Conservation (phyloP, 1,140 invertebrate genomes). For the Heliothis subflexa region DNA sequence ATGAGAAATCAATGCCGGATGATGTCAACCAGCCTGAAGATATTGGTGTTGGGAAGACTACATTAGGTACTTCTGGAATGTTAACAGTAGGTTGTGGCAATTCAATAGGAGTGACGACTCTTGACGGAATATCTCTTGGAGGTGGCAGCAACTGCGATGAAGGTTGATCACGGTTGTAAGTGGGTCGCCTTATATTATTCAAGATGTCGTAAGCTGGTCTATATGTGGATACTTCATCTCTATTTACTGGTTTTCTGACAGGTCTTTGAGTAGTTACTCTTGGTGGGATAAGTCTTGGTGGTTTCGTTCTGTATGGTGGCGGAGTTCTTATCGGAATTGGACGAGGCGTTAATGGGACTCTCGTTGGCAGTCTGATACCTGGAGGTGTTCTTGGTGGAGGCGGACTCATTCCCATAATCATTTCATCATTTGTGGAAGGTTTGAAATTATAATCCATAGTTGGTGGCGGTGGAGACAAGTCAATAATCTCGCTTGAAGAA, state of each 20-base stretch:
- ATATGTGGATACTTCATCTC: constrained; percentile 82
- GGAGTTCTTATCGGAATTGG: constrained; percentile 70
- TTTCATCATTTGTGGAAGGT: constrained; percentile 75
- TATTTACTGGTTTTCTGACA: constrained; percentile 67
- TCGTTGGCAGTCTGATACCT: constrained; percentile 61
- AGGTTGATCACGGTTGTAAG: constrained; percentile 71
- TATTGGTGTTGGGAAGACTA: constrained; percentile 77
- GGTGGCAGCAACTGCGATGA: constrained; percentile 77
- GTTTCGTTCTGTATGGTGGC: constrained; percentile 70
- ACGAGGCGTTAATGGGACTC: constrained; percentile 65
- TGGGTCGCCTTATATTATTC: constrained; percentile 78
- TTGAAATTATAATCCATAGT: constrained; percentile 78
- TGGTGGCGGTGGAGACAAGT: constrained; percentile 83
- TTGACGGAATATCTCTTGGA: constrained; percentile 70
- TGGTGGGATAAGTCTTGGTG: constrained; percentile 74
- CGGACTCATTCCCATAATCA: constrained; percentile 85
- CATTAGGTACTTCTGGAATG: constrained; percentile 55
- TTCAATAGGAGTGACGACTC: constrained; percentile 56
- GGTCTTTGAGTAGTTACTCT: constrained; percentile 72
- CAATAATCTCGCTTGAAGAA: constrained; percentile 76
- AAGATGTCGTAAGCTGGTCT: constrained; percentile 75
- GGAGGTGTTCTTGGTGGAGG: constrained; percentile 70
- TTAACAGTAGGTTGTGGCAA: constrained; percentile 53
- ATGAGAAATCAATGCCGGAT: constrained; percentile 76
- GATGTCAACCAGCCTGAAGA: constrained; percentile 81